phyloP scores from a whole-genome alignment of 2,797 vertebrate genomes.

The Chiloscyllium punctatum region DNA sequence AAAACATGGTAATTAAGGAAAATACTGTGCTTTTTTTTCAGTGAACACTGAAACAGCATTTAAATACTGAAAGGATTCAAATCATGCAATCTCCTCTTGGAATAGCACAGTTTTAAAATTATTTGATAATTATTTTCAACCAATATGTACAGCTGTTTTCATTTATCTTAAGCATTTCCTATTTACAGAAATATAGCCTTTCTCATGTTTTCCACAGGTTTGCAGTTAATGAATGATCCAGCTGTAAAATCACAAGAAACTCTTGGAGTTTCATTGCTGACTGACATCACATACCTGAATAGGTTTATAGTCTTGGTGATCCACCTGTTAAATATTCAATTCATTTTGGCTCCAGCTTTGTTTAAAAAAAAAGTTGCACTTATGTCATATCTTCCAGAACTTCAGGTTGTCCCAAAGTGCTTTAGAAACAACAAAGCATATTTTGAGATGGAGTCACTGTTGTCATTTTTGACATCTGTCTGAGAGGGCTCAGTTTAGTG shows the following conservation, averaged over 20 bases:
- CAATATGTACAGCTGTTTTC: not conserved
- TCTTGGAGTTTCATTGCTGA: not conserved
- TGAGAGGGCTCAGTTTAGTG: not conserved
- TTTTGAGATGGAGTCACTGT: not conserved
- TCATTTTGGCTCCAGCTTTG: not conserved
- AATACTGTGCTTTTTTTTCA: not conserved
- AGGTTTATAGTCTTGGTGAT: not conserved
- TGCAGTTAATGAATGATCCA: not conserved
- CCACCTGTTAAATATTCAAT: not conserved
- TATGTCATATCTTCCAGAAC: not conserved
- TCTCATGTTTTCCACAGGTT: not conserved
- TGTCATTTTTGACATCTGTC: not conserved
- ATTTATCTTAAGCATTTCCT: not conserved
- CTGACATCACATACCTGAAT: slow-evolving; percentile 4
- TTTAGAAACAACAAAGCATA: not conserved
- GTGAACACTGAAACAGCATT: not conserved
- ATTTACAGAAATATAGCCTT: not conserved
- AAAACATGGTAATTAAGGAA: not conserved
- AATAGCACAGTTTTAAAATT: not conserved
- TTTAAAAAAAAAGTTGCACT: not conserved
- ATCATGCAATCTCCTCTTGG: not conserved
- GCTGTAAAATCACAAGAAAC: not conserved
- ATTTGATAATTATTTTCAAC: not conserved
- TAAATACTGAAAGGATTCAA: not conserved
- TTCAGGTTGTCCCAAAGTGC: too few relatives aligned